Evolutionary conservation across 1,140 invertebrate genomes (phyloP).

Genomic region (Macrotrachela quadricornifera): DNA sequence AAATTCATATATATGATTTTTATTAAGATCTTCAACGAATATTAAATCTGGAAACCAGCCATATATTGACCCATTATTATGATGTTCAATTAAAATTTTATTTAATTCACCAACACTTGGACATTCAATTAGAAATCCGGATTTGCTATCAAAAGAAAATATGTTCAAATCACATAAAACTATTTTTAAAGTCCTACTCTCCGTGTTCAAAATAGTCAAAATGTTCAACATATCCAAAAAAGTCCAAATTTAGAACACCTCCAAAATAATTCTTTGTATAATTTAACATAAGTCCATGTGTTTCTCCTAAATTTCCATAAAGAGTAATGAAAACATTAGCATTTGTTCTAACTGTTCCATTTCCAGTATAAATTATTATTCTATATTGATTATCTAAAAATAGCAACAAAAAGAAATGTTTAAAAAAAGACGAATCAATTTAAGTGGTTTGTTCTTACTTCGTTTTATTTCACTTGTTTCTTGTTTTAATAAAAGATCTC

Average conservation of each 20-base stretch:
- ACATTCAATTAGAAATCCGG: conserved; percentile 24
- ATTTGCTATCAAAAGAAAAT: conserved; percentile 16
- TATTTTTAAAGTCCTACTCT: too few relatives aligned
- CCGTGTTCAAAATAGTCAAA: too few relatives aligned
- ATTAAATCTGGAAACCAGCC: conserved; percentile 18
- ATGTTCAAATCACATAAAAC: too few relatives aligned
- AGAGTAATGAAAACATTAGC: too few relatives aligned
- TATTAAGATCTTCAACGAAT: too few relatives aligned
- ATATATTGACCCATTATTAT: conserved; percentile 23
- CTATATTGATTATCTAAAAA: conserved; percentile 18
- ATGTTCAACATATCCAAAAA: too few relatives aligned
- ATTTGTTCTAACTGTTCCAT: conserved; percentile 27
- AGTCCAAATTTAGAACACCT: too few relatives aligned
- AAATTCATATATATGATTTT: too few relatives aligned
- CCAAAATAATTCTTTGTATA: not conserved
- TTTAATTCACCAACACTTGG: conserved; percentile 23
- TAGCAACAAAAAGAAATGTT: too few relatives aligned
- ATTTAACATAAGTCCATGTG: conserved; percentile 25
- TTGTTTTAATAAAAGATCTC: conserved; percentile 26
- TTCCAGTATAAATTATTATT: conserved; percentile 29
- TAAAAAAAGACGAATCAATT: too few relatives aligned
- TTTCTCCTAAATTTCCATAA: too few relatives aligned
- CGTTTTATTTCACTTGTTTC: conserved; percentile 24
- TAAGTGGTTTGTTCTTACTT: conserved; percentile 15
- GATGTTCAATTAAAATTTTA: conserved; percentile 25